A percentile compares a stretch with the other conserved stretches of the same genome.
phyloP scores from a whole-genome alignment of 1,140 invertebrate species.

The Trigoniulus corallinus region DNA sequence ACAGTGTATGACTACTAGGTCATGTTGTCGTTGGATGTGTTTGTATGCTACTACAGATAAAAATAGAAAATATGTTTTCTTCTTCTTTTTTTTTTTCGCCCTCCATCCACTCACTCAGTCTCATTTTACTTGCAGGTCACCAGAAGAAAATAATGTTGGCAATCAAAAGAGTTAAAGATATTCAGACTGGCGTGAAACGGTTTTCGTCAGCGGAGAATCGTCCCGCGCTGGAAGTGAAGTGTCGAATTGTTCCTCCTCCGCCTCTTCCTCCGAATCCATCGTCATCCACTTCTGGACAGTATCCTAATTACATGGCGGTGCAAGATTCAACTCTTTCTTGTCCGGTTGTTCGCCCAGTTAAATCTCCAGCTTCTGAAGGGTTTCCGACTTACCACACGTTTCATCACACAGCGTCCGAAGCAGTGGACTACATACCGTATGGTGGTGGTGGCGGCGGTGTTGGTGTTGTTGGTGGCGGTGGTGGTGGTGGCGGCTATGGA shows the following conservation, averaged over 20 bases:
- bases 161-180: constrained; percentile 91
- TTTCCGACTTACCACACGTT: background rate
- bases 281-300: too few species aligned
- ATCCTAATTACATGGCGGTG: constrained; percentile 15
- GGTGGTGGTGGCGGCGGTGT: too few species aligned
- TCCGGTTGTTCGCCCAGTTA: background rate
- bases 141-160: constrained; percentile 96
- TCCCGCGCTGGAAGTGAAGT: constrained; percentile 12
- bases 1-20: too few species aligned
- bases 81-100: too few species aligned
- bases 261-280: constrained; percentile 11
- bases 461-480: too few species aligned
- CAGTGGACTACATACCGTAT: too few species aligned
- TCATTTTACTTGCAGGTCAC: constrained; percentile 43
- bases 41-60: too few species aligned
- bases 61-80: too few species aligned
- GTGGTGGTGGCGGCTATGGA: background rate
- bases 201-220: constrained; percentile 22
- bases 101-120: too few species aligned
- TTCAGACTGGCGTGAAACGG: constrained; percentile 59
- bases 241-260: constrained; percentile 11
- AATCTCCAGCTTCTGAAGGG: background rate
- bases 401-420: constrained; percentile 1
- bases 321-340: constrained; percentile 1
- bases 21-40: too few species aligned